Conservation (phyloP, 1,140 invertebrate species). For the Drosophila nannoptera region DNA sequence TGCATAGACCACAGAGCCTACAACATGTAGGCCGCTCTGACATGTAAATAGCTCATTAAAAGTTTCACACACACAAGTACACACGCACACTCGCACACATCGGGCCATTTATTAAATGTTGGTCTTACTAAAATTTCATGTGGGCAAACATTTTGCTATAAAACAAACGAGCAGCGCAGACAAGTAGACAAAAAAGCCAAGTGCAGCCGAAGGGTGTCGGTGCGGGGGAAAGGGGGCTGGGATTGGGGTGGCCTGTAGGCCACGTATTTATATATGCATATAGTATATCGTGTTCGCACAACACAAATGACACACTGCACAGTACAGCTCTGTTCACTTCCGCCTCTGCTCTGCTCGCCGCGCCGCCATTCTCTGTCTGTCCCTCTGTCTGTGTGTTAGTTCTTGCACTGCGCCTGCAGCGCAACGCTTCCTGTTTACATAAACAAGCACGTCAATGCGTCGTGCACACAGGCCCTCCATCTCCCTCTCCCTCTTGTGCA, state of each 20-base stretch:
- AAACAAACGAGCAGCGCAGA: conserved; percentile 46
- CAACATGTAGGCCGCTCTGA: conserved; percentile 9
- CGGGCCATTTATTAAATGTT: conserved; percentile 69
- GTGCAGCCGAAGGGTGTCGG: neutral
- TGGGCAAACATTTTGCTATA: conserved; percentile 65
- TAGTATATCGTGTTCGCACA: neutral
- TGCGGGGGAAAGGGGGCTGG: neutral
- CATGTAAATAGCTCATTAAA: conserved; percentile 45
- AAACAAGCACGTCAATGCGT: conserved; percentile 72
- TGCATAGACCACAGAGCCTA: conserved; percentile 10
- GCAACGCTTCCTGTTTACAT: conserved; percentile 73
- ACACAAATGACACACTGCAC: conserved; percentile 18
- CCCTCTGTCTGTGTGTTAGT: conserved; percentile 27
- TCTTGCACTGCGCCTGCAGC: conserved; percentile 52
- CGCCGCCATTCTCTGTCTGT: conserved; percentile 3
- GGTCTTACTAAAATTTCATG: conserved; percentile 59
- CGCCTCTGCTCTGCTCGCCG: conserved; percentile 20
- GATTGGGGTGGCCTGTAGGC: neutral
- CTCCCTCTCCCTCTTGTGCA: conserved; percentile 15
- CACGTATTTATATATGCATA: neutral
- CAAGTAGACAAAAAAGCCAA: conserved; percentile 32
- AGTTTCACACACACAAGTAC: conserved; percentile 23
- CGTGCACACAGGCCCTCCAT: conserved; percentile 31
- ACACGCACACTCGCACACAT: conserved; percentile 13
- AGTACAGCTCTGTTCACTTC: conserved; percentile 37